Evolutionary conservation across 1,140 invertebrate genomes (phyloP), one percentile per base, ranked within the genome.

Genomic region (Bombus sylvicola): DNA sequence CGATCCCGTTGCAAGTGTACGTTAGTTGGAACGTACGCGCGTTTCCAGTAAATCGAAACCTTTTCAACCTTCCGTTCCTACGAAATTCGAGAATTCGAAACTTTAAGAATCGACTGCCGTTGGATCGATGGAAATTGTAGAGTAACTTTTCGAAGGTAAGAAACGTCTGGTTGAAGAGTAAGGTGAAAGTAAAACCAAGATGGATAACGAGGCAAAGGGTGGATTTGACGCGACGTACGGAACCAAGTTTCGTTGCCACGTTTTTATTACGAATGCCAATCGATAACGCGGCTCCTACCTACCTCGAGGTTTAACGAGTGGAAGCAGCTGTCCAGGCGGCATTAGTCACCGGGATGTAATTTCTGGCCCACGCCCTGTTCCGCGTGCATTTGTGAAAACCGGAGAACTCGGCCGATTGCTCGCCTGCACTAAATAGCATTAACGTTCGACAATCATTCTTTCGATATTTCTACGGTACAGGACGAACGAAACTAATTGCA

Each of bases 311-410:
- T 72, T 73, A 85, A 80, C 53, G 83, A 85, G 68, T 80, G 68
- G 57, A 72, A 47, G 41, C 83, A 85, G 77, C 83, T 85, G 83
- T 39, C 77, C 77, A 85, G 53, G 64, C 25, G 66, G 68, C 77
- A 85, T 85, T 85, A 85, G 77, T 85, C 83, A 85, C 57, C 68
- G 39, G 64, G 43, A 83, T 78, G 83, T 72, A 85, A 85, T 85
- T 85, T 85, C 68, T 39, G 43, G 68, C n/a, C 68, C 25, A 39
- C 83, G 53, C 66, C 34, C 53, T 80, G 37, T 57, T 69, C 22
- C 74, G 12, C 10, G 22, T 28, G n/a, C 31, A 10, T 25, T 25
- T 31, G 37, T 25, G 74, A 64, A 41, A 62, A 43, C 18, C n/a
- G 41, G 12, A 72, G 37, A 25, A 25, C 28, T 37, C 25, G 41